Base-by-base conservation (phyloP, 1,140 invertebrate species). In the Diabrotica undecimpunctata region DNA sequence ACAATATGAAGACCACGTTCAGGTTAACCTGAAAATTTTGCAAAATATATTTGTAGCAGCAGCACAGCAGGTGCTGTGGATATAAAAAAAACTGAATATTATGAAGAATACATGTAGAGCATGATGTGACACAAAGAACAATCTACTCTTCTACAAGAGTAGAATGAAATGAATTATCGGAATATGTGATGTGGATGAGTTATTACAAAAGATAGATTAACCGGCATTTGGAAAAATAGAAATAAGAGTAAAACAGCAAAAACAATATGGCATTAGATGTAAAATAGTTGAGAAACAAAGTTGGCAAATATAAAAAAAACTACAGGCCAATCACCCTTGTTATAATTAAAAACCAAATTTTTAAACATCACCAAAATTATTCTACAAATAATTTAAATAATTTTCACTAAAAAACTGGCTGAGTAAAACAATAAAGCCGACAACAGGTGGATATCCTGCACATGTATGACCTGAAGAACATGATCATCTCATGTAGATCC, bases 1-100 rank as follows among this genome's bases (percentile, higher is more conserved):
- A n/a, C 11, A 52, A 54, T n/a, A 25, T 50, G 8, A 25, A n/a
- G 8, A 53, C 12, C 13, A 36, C 13, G 38, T 52, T 13, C 57
- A 54, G 41, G 59, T 8, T 62, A 61, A 68, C 63, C 65, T 53
- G 63, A 64, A 63, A 53, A 65, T 54, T 55, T 46, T 64, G 25
- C 35, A 4, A 6, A 46, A 60, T 6, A 25, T 25, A 25, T 25
- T 25, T n/a, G n/a, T n/a, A n/a, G n/a, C n/a, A n/a, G n/a, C n/a
- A n/a, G n/a, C n/a, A 25, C 25, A 25, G 25, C 25, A 25, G 25
- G 25, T 25, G 25, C 25, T 25, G 25, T 25, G 4, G 25, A 25
- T 25, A 25, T 25, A 25, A 25, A 25, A n/a, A 25, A 25, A 25
- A 25, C 25, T 25, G 1, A 25, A 25, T 25, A 25, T 25, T 25